Evolutionary conservation across 2,113 vertebrate genomes (phyloP).

Genomic region (Catharus minimus): DNA sequence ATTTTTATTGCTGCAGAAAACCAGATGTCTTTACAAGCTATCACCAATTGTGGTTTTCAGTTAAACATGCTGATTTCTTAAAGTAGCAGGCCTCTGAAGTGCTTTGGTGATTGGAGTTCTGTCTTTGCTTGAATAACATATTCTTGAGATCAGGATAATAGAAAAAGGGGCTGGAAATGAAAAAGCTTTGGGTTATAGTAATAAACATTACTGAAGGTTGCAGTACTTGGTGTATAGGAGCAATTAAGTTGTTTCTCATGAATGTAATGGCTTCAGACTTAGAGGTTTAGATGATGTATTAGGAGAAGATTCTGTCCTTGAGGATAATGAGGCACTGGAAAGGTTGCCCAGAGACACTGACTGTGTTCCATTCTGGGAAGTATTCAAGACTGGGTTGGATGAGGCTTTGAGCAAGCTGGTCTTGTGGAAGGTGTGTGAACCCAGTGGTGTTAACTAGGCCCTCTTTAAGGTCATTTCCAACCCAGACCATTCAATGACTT

Average conservation of each 20-base stretch:
- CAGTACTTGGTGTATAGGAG: background rate
- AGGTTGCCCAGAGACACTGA: background rate
- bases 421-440: background rate
- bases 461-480: background rate
- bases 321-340: background rate
- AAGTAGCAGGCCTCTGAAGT: background rate
- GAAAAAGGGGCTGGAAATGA: background rate
- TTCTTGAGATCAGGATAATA: background rate
- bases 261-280: background rate
- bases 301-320: background rate
- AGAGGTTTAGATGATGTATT: background rate
- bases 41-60: background rate
- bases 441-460: background rate
- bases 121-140: background rate
- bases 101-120: background rate
- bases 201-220: background rate
- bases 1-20: background rate
- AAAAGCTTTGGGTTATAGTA: background rate
- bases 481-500: background rate
- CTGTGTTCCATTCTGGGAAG: background rate
- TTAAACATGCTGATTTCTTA: background rate
- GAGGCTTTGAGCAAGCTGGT: background rate
- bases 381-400: background rate
- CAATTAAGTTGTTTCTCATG: background rate
- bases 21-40: background rate